Evolutionary conservation across 1,140 invertebrate genomes (phyloP).

Genomic region (Heterodera schachtii): DNA sequence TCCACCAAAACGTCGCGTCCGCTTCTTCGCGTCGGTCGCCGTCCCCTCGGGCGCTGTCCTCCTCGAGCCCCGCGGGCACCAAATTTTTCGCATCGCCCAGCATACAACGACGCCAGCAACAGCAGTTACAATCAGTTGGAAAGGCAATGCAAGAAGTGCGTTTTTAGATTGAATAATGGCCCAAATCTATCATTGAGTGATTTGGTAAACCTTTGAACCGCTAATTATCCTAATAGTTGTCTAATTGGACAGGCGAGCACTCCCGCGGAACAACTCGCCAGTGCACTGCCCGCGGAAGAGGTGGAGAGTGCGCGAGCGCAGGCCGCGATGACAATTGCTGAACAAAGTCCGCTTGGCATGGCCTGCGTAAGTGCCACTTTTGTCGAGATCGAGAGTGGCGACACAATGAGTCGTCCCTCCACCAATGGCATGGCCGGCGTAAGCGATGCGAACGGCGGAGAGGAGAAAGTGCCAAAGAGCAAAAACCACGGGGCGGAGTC

Average conservation of each 20-base stretch:
- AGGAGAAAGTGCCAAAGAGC: not conserved
- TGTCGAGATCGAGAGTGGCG: not conserved
- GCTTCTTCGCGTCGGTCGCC: slow-evolving; percentile 14
- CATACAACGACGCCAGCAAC: slow-evolving; percentile 15
- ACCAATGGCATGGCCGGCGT: not conserved
- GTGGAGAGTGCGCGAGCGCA: slow-evolving; percentile 76
- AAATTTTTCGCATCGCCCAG: slow-evolving; percentile 23
- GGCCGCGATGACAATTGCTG: slow-evolving; percentile 77
- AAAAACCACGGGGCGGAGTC: not conserved
- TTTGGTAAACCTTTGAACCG: too few species aligned
- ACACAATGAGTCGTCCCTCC: not conserved
- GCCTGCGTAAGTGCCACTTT: slow-evolving; percentile 24
- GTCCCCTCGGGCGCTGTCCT: slow-evolving; percentile 17
- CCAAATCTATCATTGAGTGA: too few species aligned
- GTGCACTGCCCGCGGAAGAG: slow-evolving; percentile 80
- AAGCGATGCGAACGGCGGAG: not conserved
- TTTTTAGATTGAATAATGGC: not conserved
- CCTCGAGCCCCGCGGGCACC: slow-evolving; percentile 23
- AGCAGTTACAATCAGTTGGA: slow-evolving; percentile 11
- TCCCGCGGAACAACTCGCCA: slow-evolving; percentile 73
- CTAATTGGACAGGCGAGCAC: slow-evolving; percentile 24
- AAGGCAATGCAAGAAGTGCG: slow-evolving; percentile 25
- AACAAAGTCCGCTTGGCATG: slow-evolving; percentile 26
- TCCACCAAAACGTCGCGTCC: slow-evolving; percentile 19
- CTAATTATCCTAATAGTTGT: not conserved